Evolutionary conservation across 2,888 invertebrate genomes (phyloP).

Genomic region (Volucella inanis): DNA sequence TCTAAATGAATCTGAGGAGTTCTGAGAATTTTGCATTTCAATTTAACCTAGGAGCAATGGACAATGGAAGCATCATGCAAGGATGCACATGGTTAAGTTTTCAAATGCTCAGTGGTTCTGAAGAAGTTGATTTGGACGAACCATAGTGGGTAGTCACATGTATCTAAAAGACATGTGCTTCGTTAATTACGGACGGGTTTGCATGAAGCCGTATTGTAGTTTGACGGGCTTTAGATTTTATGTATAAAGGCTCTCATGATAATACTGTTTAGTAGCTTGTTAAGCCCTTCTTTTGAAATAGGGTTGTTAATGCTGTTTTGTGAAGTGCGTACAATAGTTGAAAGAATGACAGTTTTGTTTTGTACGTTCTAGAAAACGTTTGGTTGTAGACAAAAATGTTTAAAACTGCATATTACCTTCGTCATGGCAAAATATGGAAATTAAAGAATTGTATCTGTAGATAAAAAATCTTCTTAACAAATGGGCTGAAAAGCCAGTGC

Average conservation of each 20-base stretch:
- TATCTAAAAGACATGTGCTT: not conserved
- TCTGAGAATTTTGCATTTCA: not conserved
- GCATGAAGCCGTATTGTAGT: conserved; percentile 36
- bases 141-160: not conserved
- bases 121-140: conserved; percentile 24
- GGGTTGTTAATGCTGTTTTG: no score
- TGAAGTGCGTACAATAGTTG: no score
- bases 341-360: no score
- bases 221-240: conserved; percentile 12
- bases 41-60: conserved; percentile 5
- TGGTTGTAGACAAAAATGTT: no score
- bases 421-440: no score
- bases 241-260: not conserved
- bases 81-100: conserved; percentile 64
- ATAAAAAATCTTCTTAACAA: no score
- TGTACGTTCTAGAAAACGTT: no score
- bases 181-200: conserved; percentile 44
- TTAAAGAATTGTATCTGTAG: no score
- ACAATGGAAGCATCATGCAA: conserved; percentile 41
- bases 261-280: not conserved
- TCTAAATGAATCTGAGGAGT: conserved; percentile 35
- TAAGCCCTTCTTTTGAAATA: not conserved
- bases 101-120: conserved; percentile 32
- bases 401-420: no score
- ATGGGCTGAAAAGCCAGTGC: no score